Base-by-base conservation (phyloP, 2,113 vertebrate species). In the Aramus guarauna region DNA sequence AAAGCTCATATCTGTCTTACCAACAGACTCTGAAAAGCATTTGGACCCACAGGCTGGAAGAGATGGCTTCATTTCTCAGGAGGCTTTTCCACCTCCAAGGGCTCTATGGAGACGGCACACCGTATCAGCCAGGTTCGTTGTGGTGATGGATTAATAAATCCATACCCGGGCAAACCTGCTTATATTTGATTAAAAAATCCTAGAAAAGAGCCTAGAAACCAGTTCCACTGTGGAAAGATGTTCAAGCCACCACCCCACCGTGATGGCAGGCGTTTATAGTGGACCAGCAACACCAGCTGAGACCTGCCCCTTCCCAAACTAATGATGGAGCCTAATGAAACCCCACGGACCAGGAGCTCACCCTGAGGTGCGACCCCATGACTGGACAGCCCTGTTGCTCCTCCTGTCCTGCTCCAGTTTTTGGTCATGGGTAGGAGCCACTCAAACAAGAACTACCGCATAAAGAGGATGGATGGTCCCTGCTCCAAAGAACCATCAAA, bases 391-490 rank as follows among this genome's bases (percentile, higher is more conserved):
- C n/a, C 47, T 29, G 55, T 30, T 37, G 43, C 4, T 77, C 22
- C 72, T 48, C 47, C 41, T 29, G 30, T 60, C 41, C 62, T 58
- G 20, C 69, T 59, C 32, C 21, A 12, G 14, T 19, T 43, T 22
- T n/a, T 43, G 24, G 15, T 29, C 53, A 67, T 9, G 22, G 69
- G 32, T 12, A 50, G 27, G 32, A 63, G 34, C 19, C 36, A 18
- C 66, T 29, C 34, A 36, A 39, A 71, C 0, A 1, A 34, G 17
- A 41, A 21, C 14, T 20, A 30, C 16, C 7, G 0, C 37, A 8
- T 13, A 6, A 29, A 56, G 45, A 10, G 29, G 53, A 47, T 4
- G n/a, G 50, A 50, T 8, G 29, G 21, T 43, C 21, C n/a, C n/a
- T 17, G 15, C 50, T 59, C 73, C 84, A 22, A 45, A 84, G 62